A percentile compares a stretch with the other conserved stretches of the same genome.
Evolutionary conservation across 2,888 invertebrate species (phyloP).

Genomic region (Leuctra nigra): DNA sequence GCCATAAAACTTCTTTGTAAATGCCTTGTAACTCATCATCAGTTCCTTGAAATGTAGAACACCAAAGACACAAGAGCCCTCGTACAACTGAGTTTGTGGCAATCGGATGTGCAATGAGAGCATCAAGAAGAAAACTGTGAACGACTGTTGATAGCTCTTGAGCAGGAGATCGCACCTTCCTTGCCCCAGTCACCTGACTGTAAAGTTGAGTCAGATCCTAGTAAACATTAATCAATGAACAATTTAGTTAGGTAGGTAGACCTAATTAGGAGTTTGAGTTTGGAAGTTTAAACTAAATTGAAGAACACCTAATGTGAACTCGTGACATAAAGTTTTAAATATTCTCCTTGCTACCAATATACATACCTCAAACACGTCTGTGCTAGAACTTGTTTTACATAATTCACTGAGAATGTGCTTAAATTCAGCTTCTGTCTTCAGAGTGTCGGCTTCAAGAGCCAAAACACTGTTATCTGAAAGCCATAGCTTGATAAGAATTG

Average conservation of each 20-base stretch:
- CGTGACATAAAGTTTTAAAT: not conserved
- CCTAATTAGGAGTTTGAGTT: not conserved
- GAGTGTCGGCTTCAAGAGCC: not conserved
- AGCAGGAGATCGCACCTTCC: not conserved
- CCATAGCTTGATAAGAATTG: no score
- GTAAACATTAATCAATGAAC: not conserved
- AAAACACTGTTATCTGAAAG: no score
- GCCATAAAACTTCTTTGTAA: conserved; percentile 31
- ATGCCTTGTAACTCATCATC: conserved; percentile 34
- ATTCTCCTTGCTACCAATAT: not conserved
- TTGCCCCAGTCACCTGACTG: conserved; percentile 13
- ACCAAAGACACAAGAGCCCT: conserved; percentile 34
- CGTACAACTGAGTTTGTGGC: conserved; percentile 31
- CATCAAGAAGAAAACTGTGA: not conserved
- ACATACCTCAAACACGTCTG: not conserved
- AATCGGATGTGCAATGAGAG: conserved; percentile 5
- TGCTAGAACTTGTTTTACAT: not conserved
- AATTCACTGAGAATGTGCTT: not conserved
- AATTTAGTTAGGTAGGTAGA: not conserved
- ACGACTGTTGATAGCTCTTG: not conserved
- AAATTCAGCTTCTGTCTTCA: not conserved
- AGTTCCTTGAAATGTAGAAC: conserved; percentile 29
- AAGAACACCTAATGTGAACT: no score
- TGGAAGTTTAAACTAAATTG: not conserved
- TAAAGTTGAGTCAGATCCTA: conserved; percentile 14